A percentile compares a stretch with the other conserved stretches of the same genome.
phyloP scores from a whole-genome alignment of 2,113 vertebrate species.

The Brevimyrus niger region DNA sequence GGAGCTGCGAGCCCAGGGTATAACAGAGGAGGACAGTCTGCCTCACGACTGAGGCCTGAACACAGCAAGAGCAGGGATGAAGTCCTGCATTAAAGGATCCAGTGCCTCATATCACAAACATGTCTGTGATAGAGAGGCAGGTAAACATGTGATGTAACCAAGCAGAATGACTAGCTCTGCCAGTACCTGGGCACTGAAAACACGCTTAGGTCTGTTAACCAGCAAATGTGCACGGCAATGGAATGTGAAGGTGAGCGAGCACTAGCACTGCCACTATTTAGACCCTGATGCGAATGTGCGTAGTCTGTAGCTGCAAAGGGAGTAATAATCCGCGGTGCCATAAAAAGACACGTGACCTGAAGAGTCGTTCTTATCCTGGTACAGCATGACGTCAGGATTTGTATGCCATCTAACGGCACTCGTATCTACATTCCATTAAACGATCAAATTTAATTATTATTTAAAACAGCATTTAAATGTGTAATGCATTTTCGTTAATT shows the following conservation, averaged over 20 bases:
- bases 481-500: neutral
- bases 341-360: neutral
- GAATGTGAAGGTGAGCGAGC: neutral
- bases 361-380: neutral
- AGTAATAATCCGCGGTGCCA: neutral
- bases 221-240: neutral
- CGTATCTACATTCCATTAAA: neutral
- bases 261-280: neutral
- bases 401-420: neutral
- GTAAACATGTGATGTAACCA: neutral
- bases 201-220: no score
- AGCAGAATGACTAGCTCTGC: neutral
- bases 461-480: neutral
- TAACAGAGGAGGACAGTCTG: constrained; percentile 54
- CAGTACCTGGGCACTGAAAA: neutral
- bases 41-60: constrained; percentile 14
- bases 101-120: neutral
- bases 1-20: constrained; percentile 84
- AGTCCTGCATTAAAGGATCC: neutral
- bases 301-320: neutral
- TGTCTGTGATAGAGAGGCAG: neutral
- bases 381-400: neutral
- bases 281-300: neutral
- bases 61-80: neutral
- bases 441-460: neutral